Percentiles rank a stretch among this genome's conserved stretches.
Evolutionary conservation across 2,888 invertebrate genomes (phyloP).

Genomic region (Stratiomys singularior): DNA sequence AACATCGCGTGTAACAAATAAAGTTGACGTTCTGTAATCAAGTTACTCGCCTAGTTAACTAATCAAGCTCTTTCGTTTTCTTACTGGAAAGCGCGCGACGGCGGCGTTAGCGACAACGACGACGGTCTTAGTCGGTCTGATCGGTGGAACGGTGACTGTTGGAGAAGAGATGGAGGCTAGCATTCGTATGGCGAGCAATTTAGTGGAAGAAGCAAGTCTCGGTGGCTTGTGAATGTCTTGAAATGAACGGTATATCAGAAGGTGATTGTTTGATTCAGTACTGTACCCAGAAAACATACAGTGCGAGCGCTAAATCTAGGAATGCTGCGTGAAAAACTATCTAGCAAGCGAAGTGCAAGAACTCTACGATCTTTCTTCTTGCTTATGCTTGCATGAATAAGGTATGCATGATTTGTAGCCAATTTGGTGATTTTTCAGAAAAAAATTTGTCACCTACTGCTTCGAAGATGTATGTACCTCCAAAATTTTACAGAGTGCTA

Average conservation of each 20-base stretch:
- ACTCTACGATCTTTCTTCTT: no score
- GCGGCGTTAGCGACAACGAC: background rate
- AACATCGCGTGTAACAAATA: constrained; percentile 14
- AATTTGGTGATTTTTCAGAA: no score
- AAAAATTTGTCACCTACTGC: no score
- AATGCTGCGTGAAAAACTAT: background rate
- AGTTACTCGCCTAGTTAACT: constrained; percentile 66
- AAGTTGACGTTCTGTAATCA: constrained; percentile 56
- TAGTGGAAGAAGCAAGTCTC: constrained; percentile 1
- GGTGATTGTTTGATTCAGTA: constrained; percentile 46
- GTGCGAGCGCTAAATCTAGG: background rate
- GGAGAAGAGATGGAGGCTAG: background rate
- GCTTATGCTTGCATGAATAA: no score
- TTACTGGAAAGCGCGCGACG: constrained; percentile 53
- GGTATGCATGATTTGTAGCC: no score
- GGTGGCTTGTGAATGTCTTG: constrained; percentile 29
- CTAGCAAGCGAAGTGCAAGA: no score
- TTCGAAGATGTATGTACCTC: no score
- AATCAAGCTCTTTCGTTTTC: constrained; percentile 64
- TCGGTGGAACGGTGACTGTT: constrained; percentile 11
- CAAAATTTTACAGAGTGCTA: no score
- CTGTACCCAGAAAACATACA: background rate
- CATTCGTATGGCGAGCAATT: constrained; percentile 12
- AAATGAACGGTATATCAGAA: constrained; percentile 50
- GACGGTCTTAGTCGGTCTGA: constrained; percentile 1